Conservation (phyloP, 2,797 vertebrate species). For the Scomberomorus guttatus region DNA sequence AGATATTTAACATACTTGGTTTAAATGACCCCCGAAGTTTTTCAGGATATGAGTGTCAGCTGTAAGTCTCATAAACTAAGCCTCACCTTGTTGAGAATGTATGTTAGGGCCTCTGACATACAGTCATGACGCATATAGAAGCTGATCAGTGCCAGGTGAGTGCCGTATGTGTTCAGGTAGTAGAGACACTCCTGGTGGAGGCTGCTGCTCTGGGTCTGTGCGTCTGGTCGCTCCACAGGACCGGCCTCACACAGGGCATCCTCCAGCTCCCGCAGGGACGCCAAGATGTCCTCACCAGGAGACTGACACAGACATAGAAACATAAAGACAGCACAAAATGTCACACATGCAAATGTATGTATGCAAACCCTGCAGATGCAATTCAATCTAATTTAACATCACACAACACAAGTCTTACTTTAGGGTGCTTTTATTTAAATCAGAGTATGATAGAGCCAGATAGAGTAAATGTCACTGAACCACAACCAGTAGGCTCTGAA, state of each 20-base stretch:
- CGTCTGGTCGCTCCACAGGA: constrained; percentile 87
- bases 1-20: neutral
- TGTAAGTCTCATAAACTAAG: neutral
- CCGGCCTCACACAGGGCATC: constrained; percentile 82
- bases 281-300: constrained; percentile 91
- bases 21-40: neutral
- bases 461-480: neutral
- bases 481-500: neutral
- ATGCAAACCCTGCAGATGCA: neutral
- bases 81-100: constrained; percentile 92
- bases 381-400: neutral
- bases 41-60: neutral
- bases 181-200: constrained; percentile 94
- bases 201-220: constrained; percentile 81
- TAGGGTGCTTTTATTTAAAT: neutral
- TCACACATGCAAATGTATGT: neutral
- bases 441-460: neutral
- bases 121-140: constrained; percentile 94
- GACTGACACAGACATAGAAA: constrained; percentile 52
- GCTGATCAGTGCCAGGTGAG: constrained; percentile 92
- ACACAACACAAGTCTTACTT: neutral
- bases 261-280: constrained; percentile 93
- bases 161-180: constrained; percentile 93
- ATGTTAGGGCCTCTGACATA: constrained; percentile 90
- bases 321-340: neutral